phyloP scores from a whole-genome alignment of 2,797 vertebrate genomes.

The Sternotherus odoratus region DNA sequence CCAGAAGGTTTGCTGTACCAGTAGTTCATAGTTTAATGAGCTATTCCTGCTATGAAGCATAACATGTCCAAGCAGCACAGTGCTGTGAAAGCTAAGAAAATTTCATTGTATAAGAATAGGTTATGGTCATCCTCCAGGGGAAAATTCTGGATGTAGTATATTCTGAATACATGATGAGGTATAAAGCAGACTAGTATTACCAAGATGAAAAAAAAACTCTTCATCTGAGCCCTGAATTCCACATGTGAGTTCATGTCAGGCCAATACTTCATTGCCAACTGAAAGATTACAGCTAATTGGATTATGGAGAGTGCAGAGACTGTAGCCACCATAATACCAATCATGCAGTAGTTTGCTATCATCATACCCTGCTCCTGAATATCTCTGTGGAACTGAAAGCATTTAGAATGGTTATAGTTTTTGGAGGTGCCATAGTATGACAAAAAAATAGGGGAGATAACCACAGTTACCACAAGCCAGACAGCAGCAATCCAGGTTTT shows the following conservation, averaged over 20 bases:
- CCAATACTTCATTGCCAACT: conserved; percentile 64
- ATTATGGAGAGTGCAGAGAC: conserved; percentile 59
- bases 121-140: conserved; percentile 13
- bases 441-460: conserved; percentile 66
- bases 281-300: conserved; percentile 72
- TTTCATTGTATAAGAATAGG: conserved; percentile 76
- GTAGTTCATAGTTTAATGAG: conserved; percentile 33
- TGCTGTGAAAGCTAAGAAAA: conserved; percentile 79
- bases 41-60: conserved; percentile 74
- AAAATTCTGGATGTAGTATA: conserved; percentile 77
- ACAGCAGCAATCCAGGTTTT: conserved; percentile 59
- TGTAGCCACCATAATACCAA: conserved; percentile 49
- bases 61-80: conserved; percentile 85
- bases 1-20: not conserved
- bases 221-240: conserved; percentile 83
- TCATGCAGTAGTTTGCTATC: conserved; percentile 74
- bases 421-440: conserved; percentile 56
- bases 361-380: conserved; percentile 12
- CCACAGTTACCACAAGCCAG: conserved; percentile 72
- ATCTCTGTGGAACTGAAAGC: conserved; percentile 81
- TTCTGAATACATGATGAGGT: conserved; percentile 79
- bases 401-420: not conserved
- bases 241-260: conserved; percentile 63
- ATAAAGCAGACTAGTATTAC: conserved; percentile 80
- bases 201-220: conserved; percentile 80